Evolutionary conservation across 2,113 vertebrate species (phyloP).

Genomic region (Aptenodytes forsteri): DNA sequence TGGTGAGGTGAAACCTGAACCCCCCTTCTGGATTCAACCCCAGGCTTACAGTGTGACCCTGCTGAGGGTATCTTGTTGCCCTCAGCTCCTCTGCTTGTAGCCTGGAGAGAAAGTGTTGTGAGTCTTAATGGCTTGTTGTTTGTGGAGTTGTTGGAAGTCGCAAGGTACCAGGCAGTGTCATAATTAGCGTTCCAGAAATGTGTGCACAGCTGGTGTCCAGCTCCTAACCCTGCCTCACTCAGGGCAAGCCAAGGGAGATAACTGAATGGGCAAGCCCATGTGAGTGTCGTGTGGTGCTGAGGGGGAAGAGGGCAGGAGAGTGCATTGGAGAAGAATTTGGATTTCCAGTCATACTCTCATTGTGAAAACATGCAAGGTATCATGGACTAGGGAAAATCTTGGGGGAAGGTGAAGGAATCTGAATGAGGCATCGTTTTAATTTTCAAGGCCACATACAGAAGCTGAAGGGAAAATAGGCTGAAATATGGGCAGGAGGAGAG

Average conservation of each 20-base stretch:
- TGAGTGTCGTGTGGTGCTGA: neutral
- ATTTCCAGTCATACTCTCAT: neutral
- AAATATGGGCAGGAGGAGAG: neutral
- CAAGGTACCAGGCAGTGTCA: rapidly evolving
- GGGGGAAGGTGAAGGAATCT: neutral
- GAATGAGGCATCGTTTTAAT: neutral
- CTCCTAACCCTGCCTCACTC: neutral
- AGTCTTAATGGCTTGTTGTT: neutral
- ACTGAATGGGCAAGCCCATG: rapidly evolving
- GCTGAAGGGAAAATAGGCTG: neutral
- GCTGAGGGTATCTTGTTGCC: neutral
- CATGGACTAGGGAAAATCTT: neutral
- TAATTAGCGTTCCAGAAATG: neutral
- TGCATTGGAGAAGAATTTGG: neutral
- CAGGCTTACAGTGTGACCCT: neutral
- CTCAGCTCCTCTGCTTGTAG: neutral
- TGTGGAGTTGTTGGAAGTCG: neutral
- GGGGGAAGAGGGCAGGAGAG: neutral
- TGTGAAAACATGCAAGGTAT: neutral
- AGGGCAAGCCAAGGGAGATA: neutral
- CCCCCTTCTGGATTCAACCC: rapidly evolving
- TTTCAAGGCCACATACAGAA: neutral
- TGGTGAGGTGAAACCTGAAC: neutral
- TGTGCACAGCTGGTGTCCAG: neutral
- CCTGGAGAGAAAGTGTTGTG: neutral